Evolutionary conservation across 1,140 invertebrate genomes (phyloP).

Genomic region (Leguminivora glycinivorella): DNA sequence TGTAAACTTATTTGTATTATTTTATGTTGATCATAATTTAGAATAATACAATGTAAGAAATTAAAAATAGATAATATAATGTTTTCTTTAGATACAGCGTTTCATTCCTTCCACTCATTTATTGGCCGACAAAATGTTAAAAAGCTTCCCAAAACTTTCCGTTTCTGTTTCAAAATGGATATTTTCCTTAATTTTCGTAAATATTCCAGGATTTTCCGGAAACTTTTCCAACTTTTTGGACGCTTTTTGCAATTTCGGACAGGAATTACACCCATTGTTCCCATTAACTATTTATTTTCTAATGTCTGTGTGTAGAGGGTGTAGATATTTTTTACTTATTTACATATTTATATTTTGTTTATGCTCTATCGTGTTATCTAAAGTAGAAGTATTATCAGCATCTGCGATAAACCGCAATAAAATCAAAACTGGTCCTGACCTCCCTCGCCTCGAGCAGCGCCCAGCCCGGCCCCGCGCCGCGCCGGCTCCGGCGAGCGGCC

Average conservation of each 20-base stretch:
- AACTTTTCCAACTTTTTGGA: too few species aligned
- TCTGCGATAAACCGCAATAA: conserved; percentile 62
- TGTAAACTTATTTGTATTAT: conserved; percentile 13
- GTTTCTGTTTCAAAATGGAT: too few species aligned
- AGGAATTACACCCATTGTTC: too few species aligned
- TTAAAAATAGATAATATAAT: neutral
- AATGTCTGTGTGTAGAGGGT: too few species aligned
- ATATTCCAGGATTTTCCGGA: too few species aligned
- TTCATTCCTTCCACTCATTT: neutral
- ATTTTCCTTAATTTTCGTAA: too few species aligned
- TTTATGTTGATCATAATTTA: neutral
- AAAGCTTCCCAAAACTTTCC: too few species aligned
- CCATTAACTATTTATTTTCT: too few species aligned
- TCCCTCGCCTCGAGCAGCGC: conserved; percentile 57
- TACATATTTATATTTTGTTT: too few species aligned
- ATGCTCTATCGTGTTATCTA: too few species aligned
- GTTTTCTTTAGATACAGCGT: neutral
- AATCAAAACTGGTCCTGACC: conserved; percentile 66
- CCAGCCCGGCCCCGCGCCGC: conserved; percentile 75
- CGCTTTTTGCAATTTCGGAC: too few species aligned
- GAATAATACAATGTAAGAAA: conserved; percentile 18
- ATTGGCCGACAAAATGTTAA: neutral
- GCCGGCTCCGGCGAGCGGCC: conserved; percentile 81
- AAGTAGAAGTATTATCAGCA: neutral
- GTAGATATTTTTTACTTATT: too few species aligned